Evolutionary conservation across 1,140 invertebrate species (phyloP), one percentile per base, ranked within the genome.

Genomic region (Euwallacea similis): DNA sequence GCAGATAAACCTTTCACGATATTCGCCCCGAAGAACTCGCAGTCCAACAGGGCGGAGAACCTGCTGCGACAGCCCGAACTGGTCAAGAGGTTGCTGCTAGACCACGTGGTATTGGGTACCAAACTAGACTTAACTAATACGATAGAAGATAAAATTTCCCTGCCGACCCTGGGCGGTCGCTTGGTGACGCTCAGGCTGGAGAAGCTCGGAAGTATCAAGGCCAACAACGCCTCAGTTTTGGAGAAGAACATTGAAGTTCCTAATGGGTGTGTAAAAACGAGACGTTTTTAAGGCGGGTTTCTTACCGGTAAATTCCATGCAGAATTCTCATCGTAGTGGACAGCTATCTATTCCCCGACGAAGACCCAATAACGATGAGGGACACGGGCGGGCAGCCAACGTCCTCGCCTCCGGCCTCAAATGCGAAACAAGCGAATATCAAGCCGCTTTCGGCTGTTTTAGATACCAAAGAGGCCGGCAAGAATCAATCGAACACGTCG

Each of bases 1-100:
- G 7, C 82, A 88, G 87, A 86, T 77, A 82, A 85, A 64, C 84
- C 85, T 4, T 88, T 85, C 73, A 88, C 87, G 72, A 84, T 88
- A 72, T 82, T 88, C 72, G 84, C 86, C 62, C 86, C 86, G 10
- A 80, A 82, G 76, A 87, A 87, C 79, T 81, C 83, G 61, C 84
- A 82, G 11, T 82, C 77, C 15, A 82, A 84, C 66, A 81, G 83
- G 60, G 80, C 82, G 46, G 82, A 84, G 33, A 81, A 78, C 13
- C 76, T 82, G 7, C 73, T 81, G n/a, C 76, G 79, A 42, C 79
- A 81, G 33, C 82, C 83, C 0, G 82, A 82, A 46, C 73, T 79
- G 7, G 79, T 87, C 6, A 86, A 86, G 74, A 83, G 84, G 70
- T 80, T 88, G 61, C 80, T 88, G 60, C 75, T 86, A 70, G 85